Evolutionary conservation across 2,888 invertebrate species (phyloP).

Genomic region (Perithous albicinctus): DNA sequence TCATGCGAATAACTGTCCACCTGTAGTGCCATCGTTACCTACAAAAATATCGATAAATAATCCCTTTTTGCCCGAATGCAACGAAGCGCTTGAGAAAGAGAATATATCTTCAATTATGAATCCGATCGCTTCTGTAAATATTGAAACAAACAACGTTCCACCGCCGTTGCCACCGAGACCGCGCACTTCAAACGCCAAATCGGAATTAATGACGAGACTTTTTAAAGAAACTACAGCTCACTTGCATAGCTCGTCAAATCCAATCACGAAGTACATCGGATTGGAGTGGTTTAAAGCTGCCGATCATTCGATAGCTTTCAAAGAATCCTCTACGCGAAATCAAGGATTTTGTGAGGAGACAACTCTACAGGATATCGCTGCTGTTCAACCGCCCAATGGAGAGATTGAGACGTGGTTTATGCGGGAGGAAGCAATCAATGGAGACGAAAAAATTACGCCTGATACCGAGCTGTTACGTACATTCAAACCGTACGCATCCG

Average conservation of each 20-base stretch:
- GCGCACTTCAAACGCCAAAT: not conserved
- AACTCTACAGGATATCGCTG: not conserved
- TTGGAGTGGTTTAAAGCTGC: not conserved
- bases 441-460: not conserved
- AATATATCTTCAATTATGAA: not conserved
- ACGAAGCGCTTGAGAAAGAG: not conserved
- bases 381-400: not conserved
- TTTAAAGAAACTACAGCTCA: not conserved
- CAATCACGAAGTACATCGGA: not conserved
- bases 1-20: not conserved
- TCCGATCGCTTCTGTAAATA: no score
- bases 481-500: no score
- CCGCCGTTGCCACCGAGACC: not conserved
- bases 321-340: not conserved
- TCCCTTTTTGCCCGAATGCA: not conserved
- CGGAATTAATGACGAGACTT: not conserved
- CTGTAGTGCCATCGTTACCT: conserved; percentile 14
- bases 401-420: not conserved
- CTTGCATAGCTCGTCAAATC: not conserved
- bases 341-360: not conserved
- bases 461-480: not conserved
- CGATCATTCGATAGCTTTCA: not conserved
- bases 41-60: not conserved
- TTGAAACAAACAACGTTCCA: not conserved
- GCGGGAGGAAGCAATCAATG: not conserved